Evolutionary conservation across 2,113 vertebrate species (phyloP).

Genomic region (Australoheros scitulus): DNA sequence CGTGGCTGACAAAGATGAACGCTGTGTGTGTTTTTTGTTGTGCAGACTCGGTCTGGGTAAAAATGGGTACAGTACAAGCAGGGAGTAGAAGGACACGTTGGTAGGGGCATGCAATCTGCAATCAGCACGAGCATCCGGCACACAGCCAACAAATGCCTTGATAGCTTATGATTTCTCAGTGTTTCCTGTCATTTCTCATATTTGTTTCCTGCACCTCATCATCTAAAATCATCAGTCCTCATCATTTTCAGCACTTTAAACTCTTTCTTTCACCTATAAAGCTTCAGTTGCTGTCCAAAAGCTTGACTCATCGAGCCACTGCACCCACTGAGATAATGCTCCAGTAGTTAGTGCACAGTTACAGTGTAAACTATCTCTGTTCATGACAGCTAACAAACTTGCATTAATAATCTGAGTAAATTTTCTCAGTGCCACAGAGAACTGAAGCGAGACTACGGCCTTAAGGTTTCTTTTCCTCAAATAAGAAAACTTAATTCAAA

Average conservation of each 20-base stretch:
- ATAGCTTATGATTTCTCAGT: not conserved
- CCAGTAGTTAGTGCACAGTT: not conserved
- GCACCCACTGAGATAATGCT: not conserved
- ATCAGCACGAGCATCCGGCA: not conserved
- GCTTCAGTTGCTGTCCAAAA: not conserved
- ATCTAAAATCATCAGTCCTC: not conserved
- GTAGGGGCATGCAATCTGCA: not conserved
- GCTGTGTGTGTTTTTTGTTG: not conserved
- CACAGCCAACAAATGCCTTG: not conserved
- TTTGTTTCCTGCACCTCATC: not conserved
- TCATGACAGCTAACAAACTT: not conserved
- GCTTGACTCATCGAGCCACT: not conserved
- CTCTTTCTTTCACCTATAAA: not conserved
- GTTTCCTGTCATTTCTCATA: not conserved
- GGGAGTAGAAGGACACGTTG: not conserved
- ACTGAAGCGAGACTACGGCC: not conserved
- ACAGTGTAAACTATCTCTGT: not conserved
- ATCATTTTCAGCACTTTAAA: not conserved
- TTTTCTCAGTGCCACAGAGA: not conserved
- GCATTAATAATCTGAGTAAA: not conserved
- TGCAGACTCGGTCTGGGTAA: not conserved
- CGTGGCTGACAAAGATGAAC: not conserved
- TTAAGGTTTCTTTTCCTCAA: not conserved
- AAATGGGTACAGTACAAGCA: not conserved
- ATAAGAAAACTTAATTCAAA: not conserved